Percentiles rank a stretch among this genome's conserved stretches.
Conservation (phyloP, 2,888 invertebrate species). For the Heliconius cydno region DNA sequence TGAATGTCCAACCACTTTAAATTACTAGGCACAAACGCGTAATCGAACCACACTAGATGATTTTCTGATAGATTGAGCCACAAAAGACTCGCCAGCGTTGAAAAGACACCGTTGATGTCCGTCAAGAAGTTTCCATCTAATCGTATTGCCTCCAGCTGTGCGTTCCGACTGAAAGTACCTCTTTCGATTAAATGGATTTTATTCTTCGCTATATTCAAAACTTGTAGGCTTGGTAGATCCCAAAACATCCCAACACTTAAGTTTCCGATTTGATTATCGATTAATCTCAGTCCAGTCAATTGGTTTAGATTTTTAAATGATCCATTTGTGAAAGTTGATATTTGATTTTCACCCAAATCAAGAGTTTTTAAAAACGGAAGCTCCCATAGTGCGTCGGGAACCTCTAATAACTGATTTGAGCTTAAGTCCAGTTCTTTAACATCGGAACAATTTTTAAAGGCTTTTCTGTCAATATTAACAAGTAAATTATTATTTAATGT, state of each 20-base stretch:
- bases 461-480: conserved; percentile 89
- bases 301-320: conserved; percentile 93
- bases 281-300: conserved; percentile 92
- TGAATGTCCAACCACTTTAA: conserved; percentile 96
- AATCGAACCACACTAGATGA: conserved; percentile 96
- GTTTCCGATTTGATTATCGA: conserved; percentile 95
- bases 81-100: conserved; percentile 91
- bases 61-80: conserved; percentile 96
- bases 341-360: conserved; percentile 96
- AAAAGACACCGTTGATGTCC: conserved; percentile 95
- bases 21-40: conserved; percentile 94
- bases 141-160: conserved; percentile 92
- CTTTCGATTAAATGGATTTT: conserved; percentile 93
- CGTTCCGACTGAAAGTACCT: conserved; percentile 91
- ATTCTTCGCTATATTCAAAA: conserved; percentile 94
- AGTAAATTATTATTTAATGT: conserved; percentile 94
- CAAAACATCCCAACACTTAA: conserved; percentile 93
- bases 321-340: conserved; percentile 91
- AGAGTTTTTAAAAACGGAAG: conserved; percentile 92
- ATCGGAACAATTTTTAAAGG: conserved; percentile 94
- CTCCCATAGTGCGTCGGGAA: conserved; percentile 92
- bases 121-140: conserved; percentile 94
- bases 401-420: conserved; percentile 91
- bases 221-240: conserved; percentile 92
- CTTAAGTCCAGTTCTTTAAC: conserved; percentile 94